Evolutionary conservation across 2,888 invertebrate species (phyloP).

Genomic region (Nasonovia ribisnigri): DNA sequence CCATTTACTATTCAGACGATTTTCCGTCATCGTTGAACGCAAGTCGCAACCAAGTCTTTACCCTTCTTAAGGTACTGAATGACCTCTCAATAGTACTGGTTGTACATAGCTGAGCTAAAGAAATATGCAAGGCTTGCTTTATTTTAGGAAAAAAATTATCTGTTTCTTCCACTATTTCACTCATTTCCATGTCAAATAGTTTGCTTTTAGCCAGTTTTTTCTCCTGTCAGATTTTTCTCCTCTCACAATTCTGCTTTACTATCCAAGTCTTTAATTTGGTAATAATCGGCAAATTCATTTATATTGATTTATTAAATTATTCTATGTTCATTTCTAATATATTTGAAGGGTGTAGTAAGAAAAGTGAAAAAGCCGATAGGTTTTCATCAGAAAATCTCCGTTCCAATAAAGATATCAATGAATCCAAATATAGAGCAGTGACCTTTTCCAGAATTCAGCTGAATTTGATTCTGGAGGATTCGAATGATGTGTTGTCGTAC

Average conservation of each 20-base stretch:
- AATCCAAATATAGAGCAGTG: too few relatives aligned
- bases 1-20: too few relatives aligned
- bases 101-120: neutral
- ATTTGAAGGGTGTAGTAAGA: neutral
- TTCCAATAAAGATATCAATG: too few relatives aligned
- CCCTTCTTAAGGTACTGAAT: neutral
- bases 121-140: constrained; percentile 20
- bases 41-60: too few relatives aligned
- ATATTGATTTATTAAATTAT: constrained; percentile 4
- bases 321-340: neutral
- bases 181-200: constrained; percentile 10
- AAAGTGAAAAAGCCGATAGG: neutral
- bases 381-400: neutral
- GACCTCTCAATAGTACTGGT: neutral
- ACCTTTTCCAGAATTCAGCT: too few relatives aligned
- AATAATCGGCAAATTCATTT: constrained; percentile 17
- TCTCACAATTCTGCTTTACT: constrained; percentile 15
- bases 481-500: too few relatives aligned
- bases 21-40: too few relatives aligned
- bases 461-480: too few relatives aligned
- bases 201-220: neutral
- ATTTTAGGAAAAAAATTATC: constrained; percentile 19
- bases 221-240: neutral
- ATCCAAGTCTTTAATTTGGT: neutral
- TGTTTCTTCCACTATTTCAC: neutral